Percentiles rank a stretch among this genome's conserved stretches.
phyloP scores from a whole-genome alignment of 1,140 invertebrate species.

The Mactra quadrangularis region DNA sequence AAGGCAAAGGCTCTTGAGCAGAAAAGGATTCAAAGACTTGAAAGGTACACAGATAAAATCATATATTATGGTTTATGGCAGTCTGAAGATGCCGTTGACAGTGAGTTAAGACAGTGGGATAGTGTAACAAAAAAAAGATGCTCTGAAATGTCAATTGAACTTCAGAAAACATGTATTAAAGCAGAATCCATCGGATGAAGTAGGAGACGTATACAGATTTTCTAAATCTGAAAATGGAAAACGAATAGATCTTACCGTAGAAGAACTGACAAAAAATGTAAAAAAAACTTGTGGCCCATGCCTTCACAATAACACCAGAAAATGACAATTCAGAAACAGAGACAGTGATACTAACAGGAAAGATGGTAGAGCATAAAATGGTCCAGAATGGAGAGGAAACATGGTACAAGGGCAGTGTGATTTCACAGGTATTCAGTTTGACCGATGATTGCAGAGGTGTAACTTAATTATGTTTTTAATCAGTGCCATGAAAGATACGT shows the following conservation, averaged over 20 bases:
- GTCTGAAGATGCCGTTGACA: constrained; percentile 10
- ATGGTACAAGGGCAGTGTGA: constrained; percentile 46
- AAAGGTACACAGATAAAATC: constrained; percentile 27
- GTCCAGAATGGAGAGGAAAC: not conserved
- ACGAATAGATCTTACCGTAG: not conserved
- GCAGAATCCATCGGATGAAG: not conserved
- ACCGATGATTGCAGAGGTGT: not conserved
- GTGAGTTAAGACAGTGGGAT: not conserved
- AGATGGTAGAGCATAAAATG: not conserved
- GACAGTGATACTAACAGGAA: constrained; percentile 12
- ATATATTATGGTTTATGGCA: constrained; percentile 34
- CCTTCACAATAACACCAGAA: constrained; percentile 9
- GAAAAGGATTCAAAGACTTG: constrained; percentile 13
- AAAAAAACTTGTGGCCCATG: constrained; percentile 21
- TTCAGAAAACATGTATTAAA: constrained; percentile 32
- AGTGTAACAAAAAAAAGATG: constrained; percentile 8
- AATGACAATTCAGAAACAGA: not conserved
- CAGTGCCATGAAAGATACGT: not conserved
- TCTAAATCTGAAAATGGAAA: constrained; percentile 12
- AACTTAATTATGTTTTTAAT: not conserved
- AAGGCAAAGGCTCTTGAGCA: not conserved
- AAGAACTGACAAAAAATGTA: constrained; percentile 13
- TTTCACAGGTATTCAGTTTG: constrained; percentile 31
- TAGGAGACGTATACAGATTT: not conserved
- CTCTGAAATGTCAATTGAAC: constrained; percentile 15